Base-by-base conservation (phyloP, 2,888 invertebrate genomes). In the Griposia aprilina region DNA sequence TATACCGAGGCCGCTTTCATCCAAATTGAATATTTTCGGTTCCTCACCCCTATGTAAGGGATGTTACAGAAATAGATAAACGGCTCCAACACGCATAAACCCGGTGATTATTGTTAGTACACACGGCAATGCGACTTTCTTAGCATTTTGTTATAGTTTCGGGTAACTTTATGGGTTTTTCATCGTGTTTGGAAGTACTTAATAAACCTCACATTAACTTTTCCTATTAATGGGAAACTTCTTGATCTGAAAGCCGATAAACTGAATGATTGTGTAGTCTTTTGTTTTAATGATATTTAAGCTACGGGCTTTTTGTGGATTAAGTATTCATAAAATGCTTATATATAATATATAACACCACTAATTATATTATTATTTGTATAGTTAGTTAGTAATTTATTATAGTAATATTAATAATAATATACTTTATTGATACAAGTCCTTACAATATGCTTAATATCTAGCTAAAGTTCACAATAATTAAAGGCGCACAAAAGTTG, bases 1-100 rank as follows among this genome's bases (percentile, higher is more conserved):
- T 48, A 23, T 65, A 23, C n/a, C 23, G 11, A n/a, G 57, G 20
- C 67, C 74, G 71, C 70, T 81, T 77, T 86, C 76, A 79, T 52
- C 72, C 69, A 80, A 84, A 83, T 86, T 80, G 84, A 84, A 80
- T 86, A 75, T 78, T 57, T 84, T 83, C 52, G 59, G 60, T 70
- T 50, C 62, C 60, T 36, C 66, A 55, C 36, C 52, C 60, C 11
- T 36, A 23, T 30, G 52, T 41, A 67, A 55, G 66, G 41, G 30
- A 67, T 48, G 67, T 65, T 69, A 73, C 73, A 50, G 23, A 65
- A 80, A 73, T 84, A 72, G 76, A 84, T 57, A 70, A 74, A 62
- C 36, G 57, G 23, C 57, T 60, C 23, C 26, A 69, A 76, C 76
- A 76, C 82, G 72, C 72, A 55, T 66, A 82, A 50, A 65, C n/a